A percentile compares a stretch with the other conserved stretches of the same genome.
Evolutionary conservation across 2,797 vertebrate species (phyloP).

Genomic region (Salmo trutta): DNA sequence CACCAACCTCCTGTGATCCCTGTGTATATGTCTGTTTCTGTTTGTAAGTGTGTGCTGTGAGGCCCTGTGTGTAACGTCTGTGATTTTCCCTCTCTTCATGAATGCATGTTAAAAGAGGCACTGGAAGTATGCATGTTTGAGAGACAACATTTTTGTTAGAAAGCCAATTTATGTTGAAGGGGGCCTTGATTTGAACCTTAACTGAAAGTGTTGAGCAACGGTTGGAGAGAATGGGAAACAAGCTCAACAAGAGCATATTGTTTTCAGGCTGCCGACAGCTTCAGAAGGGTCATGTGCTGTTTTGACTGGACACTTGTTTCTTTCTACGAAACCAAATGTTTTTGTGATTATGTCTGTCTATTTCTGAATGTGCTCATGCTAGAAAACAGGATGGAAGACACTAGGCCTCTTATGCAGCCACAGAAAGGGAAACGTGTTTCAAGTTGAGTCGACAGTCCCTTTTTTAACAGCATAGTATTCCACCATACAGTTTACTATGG

Average conservation of each 20-base stretch:
- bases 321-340: background rate
- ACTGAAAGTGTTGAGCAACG: background rate
- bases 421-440: too few species aligned
- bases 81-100: background rate
- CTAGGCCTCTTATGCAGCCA: too few species aligned
- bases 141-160: background rate
- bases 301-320: constrained; percentile 4
- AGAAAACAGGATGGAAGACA: too few species aligned
- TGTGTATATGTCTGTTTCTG: background rate
- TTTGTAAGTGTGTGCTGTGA: background rate
- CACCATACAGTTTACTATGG: too few species aligned
- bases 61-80: constrained; percentile 1
- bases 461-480: too few species aligned
- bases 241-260: constrained; percentile 9
- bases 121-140: background rate
- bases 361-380: background rate
- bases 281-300: constrained; percentile 11
- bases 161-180: background rate
- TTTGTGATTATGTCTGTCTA: background rate
- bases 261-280: background rate
- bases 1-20: too few species aligned
- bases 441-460: too few species aligned
- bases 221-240: background rate
- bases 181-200: background rate
- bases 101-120: constrained; percentile 6